Conservation (phyloP, 2,888 invertebrate species). For the Synergus umbraculus region DNA sequence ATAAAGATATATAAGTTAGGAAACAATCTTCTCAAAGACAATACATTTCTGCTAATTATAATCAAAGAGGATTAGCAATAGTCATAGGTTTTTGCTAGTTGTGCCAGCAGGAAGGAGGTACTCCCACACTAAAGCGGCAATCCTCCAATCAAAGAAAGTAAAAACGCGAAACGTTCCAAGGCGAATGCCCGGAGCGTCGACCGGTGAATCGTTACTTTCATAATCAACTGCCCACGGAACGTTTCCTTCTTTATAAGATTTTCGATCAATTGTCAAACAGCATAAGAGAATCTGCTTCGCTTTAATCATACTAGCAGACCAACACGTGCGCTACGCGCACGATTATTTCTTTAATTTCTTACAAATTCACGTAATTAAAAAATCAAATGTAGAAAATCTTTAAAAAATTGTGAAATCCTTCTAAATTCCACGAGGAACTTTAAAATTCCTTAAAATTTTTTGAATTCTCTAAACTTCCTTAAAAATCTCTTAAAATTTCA, state of each 20-base stretch:
- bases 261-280: constrained; percentile 19
- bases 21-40: background rate
- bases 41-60: constrained; percentile 1
- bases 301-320: no score
- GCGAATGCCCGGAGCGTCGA: constrained; percentile 41
- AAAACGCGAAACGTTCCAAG: constrained; percentile 36
- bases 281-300: constrained; percentile 16
- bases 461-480: no score
- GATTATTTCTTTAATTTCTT: no score
- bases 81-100: background rate
- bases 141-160: constrained; percentile 26
- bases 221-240: constrained; percentile 35
- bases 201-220: constrained; percentile 39
- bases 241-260: constrained; percentile 32
- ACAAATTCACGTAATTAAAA: no score
- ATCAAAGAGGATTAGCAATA: background rate
- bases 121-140: constrained; percentile 26
- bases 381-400: no score
- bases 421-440: no score
- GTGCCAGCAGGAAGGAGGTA: background rate
- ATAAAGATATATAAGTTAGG: background rate
- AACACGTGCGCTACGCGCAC: no score
- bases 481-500: no score
- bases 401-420: no score
- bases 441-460: no score